phyloP scores from a whole-genome alignment of 1,140 invertebrate species.

The Leptinotarsa undecemlineata region DNA sequence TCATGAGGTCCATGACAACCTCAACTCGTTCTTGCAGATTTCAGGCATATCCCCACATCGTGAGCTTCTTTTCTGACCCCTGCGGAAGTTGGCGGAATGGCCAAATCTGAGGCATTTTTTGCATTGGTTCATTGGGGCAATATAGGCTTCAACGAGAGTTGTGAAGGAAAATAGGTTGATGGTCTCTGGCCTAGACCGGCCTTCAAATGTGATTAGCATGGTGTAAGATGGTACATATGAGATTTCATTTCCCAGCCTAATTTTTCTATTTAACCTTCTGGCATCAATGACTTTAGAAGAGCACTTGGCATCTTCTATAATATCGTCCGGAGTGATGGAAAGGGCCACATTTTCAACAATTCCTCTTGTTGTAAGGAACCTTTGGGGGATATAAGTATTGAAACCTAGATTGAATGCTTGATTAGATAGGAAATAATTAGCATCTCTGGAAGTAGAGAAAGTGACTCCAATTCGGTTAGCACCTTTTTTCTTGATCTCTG shows the following conservation, averaged over 20 bases:
- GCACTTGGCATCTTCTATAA: not conserved
- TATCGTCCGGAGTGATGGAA: slow-evolving; percentile 14
- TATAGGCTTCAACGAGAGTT: slow-evolving; percentile 18
- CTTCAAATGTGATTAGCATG: slow-evolving; percentile 24
- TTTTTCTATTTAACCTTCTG: slow-evolving; percentile 23
- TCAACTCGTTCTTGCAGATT: not conserved
- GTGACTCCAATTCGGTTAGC: slow-evolving; percentile 2
- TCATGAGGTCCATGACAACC: slow-evolving; percentile 27
- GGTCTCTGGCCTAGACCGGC: slow-evolving; percentile 17
- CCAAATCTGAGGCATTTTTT: slow-evolving; percentile 26
- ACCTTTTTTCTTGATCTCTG: slow-evolving; percentile 4
- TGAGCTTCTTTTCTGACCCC: slow-evolving; percentile 16
- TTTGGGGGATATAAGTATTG: slow-evolving; percentile 25
- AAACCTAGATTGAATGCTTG: slow-evolving; percentile 1
- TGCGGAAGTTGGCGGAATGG: slow-evolving; percentile 20
- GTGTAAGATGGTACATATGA: slow-evolving; percentile 15
- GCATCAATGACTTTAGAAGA: slow-evolving; percentile 7
- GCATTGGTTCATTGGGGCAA: slow-evolving; percentile 24
- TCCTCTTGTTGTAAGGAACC: slow-evolving; percentile 24
- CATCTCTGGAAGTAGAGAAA: not conserved
- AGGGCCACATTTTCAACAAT: slow-evolving; percentile 17
- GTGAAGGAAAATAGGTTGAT: slow-evolving; percentile 11
- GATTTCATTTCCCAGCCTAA: not conserved
- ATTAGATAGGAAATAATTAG: not conserved
- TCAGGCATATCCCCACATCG: not conserved